Conservation (phyloP, 2,797 vertebrate genomes). For the Urocyon cinereoargenteus region DNA sequence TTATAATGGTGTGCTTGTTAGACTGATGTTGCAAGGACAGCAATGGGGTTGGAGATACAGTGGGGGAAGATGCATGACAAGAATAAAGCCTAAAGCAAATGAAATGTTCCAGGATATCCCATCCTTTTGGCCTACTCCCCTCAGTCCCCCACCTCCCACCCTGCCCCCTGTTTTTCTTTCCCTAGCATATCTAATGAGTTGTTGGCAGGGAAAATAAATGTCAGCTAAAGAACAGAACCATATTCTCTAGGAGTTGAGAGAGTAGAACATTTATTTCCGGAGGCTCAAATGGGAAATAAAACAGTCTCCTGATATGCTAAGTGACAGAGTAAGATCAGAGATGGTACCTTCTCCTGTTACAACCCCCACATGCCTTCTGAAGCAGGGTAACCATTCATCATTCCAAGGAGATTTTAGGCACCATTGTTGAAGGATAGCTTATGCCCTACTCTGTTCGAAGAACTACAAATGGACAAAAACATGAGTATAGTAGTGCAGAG, state of each 20-base stretch:
- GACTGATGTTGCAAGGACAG: neutral
- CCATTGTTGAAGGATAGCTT: neutral
- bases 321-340: neutral
- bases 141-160: neutral
- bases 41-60: neutral
- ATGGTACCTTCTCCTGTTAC: neutral
- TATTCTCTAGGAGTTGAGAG: neutral
- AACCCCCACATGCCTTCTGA: neutral
- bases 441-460: neutral
- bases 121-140: neutral
- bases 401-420: neutral
- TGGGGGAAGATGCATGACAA: neutral
- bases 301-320: neutral
- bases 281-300: neutral
- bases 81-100: neutral
- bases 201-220: neutral
- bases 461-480: neutral
- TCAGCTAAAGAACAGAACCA: conserved; percentile 11
- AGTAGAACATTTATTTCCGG: neutral
- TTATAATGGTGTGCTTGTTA: neutral
- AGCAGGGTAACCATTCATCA: neutral
- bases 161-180: neutral
- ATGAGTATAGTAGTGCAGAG: neutral
- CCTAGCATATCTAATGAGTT: neutral
- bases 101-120: neutral